Evolutionary conservation across 2,797 vertebrate species (phyloP), one percentile per base, ranked within the genome.

Genomic region (Pangasius krempfi): DNA sequence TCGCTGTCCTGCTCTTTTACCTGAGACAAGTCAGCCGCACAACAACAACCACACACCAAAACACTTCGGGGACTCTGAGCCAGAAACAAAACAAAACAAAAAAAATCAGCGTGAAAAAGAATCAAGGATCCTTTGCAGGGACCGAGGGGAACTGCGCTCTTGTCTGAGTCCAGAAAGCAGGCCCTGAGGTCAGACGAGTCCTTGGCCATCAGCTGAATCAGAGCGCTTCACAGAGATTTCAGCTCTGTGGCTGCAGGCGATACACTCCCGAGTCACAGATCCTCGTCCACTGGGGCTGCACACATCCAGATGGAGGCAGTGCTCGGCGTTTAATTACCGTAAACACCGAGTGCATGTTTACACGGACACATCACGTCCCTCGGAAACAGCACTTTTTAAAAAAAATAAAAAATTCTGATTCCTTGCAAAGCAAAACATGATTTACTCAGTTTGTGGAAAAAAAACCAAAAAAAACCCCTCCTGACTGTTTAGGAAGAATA

Each of bases 1-100:
- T 93, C 93, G 95, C 84, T 58, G 84, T 73, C 94, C 95, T 95
- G 92, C 95, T 95, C 94, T 94, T 93, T 91, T 92, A 93, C 94
- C 92, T 92, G 93, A 83, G 92, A 91, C 91, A 84, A 90, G 87
- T 76, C 92, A 90, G 92, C 89, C 91, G 93, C 93, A 37, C 37
- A 1, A 92, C 93, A 95, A 93, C 93, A 94, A 94, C 93, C 92
- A 72, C 84, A 70, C 68, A 37, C 82, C 62, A 93, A 94, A 95
- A 93, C 92, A 94, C 94, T 93, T 93, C 94, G 92, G 92, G 94
- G 93, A 92, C 92, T 93, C 94, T 90, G 82, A 93, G 91, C 72
- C 92, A 91, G 86, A 93, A 92, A 86, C 37, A 30, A 76, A 85
- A 73, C 30, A 40, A 86, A 75, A 86, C 22, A 52, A 68, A 40